Conservation (phyloP, 2,113 vertebrate species). For the Riparia riparia region DNA sequence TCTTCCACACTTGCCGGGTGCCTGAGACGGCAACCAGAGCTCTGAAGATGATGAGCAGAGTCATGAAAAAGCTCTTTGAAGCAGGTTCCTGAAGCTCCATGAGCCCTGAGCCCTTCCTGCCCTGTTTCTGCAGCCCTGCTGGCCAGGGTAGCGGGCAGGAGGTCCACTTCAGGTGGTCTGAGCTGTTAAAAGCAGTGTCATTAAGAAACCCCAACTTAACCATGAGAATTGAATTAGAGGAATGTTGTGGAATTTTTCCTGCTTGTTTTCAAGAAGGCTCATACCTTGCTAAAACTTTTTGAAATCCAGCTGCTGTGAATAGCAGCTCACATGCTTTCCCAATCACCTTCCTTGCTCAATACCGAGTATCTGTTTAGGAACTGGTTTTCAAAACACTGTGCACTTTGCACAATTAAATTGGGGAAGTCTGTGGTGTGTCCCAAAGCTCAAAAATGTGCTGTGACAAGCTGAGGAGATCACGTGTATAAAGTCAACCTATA, state of each 20-base stretch:
- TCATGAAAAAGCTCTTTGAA: background rate
- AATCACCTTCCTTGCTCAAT: background rate
- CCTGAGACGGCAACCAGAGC: background rate
- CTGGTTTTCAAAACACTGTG: background rate
- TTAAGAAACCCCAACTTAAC: background rate
- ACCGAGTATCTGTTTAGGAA: background rate
- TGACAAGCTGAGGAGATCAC: background rate
- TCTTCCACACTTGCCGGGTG: background rate
- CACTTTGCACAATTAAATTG: background rate
- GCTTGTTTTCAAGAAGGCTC: background rate
- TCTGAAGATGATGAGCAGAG: background rate
- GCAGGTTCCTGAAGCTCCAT: background rate
- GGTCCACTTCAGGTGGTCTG: background rate
- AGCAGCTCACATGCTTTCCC: background rate
- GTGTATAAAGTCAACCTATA: fast-evolving
- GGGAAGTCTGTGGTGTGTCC: background rate
- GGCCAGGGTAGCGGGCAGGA: background rate
- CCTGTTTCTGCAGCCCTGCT: background rate
- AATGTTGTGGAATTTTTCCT: background rate
- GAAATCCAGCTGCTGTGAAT: background rate
- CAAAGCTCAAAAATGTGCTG: background rate
- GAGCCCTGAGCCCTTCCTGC: background rate
- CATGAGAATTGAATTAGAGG: background rate
- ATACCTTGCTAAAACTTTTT: background rate
- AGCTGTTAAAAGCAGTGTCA: background rate